These are phyloP conservation scores for Tupaia tana DNA, from an alignment of 2,113 vertebrate genomes.

Conservation along the genomic window DNA sequence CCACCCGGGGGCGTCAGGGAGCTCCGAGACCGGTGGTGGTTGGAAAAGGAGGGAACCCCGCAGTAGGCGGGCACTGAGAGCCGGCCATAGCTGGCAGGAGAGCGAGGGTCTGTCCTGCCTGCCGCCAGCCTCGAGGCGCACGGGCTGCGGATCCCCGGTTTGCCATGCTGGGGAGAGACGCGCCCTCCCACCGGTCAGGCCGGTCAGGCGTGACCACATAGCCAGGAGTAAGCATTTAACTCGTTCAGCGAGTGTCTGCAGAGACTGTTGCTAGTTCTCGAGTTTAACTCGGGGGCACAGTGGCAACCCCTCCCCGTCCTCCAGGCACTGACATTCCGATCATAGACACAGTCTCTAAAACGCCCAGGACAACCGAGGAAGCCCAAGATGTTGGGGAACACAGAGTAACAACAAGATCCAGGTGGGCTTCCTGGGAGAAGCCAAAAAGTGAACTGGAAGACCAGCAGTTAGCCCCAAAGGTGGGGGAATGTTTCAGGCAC, in stretches of 20 bases:
- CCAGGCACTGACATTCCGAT: not conserved
- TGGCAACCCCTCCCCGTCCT: not conserved
- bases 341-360: not conserved
- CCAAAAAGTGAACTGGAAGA: not conserved
- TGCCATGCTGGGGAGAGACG: not conserved
- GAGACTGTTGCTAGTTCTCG: not conserved
- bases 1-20: no score
- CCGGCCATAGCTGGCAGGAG: not conserved
- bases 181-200: not conserved
- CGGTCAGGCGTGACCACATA: not conserved
- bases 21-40: not conserved
- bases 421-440: not conserved
- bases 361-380: not conserved
- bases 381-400: not conserved
- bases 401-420: not conserved
- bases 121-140: not conserved
- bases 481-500: not conserved
- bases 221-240: not conserved
- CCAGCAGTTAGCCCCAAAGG: not conserved
- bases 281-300: not conserved
- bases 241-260: slow-evolving; percentile 9
- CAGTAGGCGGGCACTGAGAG: not conserved
- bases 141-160: not conserved
- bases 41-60: not conserved
- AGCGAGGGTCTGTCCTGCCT: not conserved